Evolutionary conservation across 2,888 invertebrate genomes (phyloP).

Genomic region (Callimorpha dominula): DNA sequence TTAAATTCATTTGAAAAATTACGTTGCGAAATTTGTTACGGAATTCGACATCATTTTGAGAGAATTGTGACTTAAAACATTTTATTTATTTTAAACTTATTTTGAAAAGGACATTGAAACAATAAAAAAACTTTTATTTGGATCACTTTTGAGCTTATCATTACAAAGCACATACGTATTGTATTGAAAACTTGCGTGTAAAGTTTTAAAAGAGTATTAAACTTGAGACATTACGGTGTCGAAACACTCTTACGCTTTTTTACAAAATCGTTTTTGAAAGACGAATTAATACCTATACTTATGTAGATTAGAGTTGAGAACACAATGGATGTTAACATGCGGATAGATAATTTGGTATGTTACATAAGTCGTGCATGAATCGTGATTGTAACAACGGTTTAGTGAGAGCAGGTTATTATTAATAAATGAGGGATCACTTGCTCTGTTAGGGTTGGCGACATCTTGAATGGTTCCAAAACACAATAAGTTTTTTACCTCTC

Average conservation of each 20-base stretch:
- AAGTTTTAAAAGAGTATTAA: slow-evolving; percentile 61
- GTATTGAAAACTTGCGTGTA: slow-evolving; percentile 72
- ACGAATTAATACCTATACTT: slow-evolving; percentile 86
- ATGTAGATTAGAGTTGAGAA: slow-evolving; percentile 80
- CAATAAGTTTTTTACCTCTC: background rate
- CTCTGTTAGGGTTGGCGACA: slow-evolving; percentile 52
- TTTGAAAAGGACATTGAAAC: background rate
- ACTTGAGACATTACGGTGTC: slow-evolving; percentile 60
- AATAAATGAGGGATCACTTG: slow-evolving; percentile 79
- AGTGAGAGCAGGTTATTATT: slow-evolving; percentile 77
- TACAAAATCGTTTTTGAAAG: slow-evolving; percentile 83
- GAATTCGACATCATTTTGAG: background rate
- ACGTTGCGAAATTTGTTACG: background rate
- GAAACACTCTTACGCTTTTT: slow-evolving; percentile 72
- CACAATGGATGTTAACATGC: slow-evolving; percentile 83
- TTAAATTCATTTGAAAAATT: slow-evolving; percentile 29
- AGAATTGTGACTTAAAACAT: background rate
- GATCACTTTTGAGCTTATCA: slow-evolving; percentile 52
- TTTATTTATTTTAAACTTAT: background rate
- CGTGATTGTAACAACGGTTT: slow-evolving; percentile 78
- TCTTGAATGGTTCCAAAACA: slow-evolving; percentile 1
- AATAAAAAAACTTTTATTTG: slow-evolving; percentile 5
- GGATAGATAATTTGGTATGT: slow-evolving; percentile 78
- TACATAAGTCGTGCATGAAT: slow-evolving; percentile 79
- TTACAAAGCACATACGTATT: slow-evolving; percentile 63